Base-by-base conservation (phyloP, 2,888 invertebrate genomes). In the Napeogenes inachia region DNA sequence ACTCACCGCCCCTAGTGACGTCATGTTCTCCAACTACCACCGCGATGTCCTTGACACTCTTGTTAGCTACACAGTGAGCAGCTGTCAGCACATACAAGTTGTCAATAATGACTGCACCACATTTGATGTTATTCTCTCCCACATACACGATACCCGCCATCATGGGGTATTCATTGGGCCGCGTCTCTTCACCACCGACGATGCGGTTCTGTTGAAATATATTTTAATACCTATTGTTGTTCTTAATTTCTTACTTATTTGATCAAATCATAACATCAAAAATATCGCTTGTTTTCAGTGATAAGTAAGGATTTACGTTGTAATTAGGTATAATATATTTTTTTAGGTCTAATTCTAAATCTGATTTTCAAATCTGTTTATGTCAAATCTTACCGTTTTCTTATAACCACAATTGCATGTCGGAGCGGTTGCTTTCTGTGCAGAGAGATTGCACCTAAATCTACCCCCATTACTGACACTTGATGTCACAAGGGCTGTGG, bases 81-180 rank as follows among this genome's bases (percentile, higher is more conserved):
- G 93, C 93, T 0, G 92, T 89, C 63, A 93, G 0, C 0, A 90
- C 80, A 69, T 89, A 84, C 2, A 66, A 70, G 0, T 62, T 54
- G 2, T 87, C 78, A 64, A 93, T 91, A 64, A 93, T 91, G 46
- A 84, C 83, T 0, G 75, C 91, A 0, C 93, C 93, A 70, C 93
- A 93, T 63, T 80, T 82, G 30, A 92, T 73, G 2, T 71, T 2
- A 0, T 0, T 4, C 82, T 90, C 72, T 74, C 78, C 35, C 65
- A 2, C 0, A 54, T 83, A 79, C 0, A 70, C 71, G 0, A 89
- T 80, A 2, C 68, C 71, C 5, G 68, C 71, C 87, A 87, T 83
- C 82, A 82, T 81, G 0, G 80, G 78, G 66, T 56, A 89, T 70
- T 89, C 88, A 64, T 89, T 87, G 0, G 80, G 64, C 0, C 71